Evolutionary conservation across 2,113 vertebrate species (phyloP).

Genomic region (Scalopus aquaticus): DNA sequence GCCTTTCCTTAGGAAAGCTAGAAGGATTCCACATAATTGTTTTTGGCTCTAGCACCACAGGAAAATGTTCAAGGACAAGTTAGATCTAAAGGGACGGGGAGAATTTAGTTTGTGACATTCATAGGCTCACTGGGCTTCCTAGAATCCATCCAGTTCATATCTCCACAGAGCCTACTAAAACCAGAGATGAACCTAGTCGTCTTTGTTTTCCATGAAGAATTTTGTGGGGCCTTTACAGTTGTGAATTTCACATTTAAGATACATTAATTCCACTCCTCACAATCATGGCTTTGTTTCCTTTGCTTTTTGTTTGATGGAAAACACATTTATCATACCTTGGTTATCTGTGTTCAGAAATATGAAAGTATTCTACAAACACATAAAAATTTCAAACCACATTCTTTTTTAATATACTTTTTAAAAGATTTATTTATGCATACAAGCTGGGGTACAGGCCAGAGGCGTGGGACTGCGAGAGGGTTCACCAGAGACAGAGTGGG

Average conservation of each 20-base stretch:
- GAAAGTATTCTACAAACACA: neutral
- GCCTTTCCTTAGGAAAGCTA: neutral
- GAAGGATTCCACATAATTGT: neutral
- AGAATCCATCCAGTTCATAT: neutral
- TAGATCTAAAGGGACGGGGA: neutral
- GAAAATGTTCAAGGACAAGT: slow-evolving; percentile 19
- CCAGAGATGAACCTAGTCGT: neutral
- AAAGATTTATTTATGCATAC: too few relatives aligned
- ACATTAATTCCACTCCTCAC: neutral
- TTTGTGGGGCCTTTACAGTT: neutral
- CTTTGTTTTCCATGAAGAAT: neutral
- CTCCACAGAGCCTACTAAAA: neutral
- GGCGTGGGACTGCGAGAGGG: too few relatives aligned
- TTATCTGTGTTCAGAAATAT: neutral
- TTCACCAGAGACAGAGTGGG: too few relatives aligned
- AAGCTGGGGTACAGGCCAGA: too few relatives aligned
- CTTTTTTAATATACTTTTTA: too few relatives aligned
- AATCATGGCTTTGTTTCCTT: neutral
- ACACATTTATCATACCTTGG: neutral
- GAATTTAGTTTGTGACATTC: neutral
- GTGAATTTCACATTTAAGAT: neutral
- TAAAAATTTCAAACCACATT: neutral
- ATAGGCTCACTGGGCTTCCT: neutral
- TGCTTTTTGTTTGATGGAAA: neutral
- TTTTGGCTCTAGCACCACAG: neutral